phyloP scores from a whole-genome alignment of 2,797 vertebrate species.

The Dallia pectoralis region DNA sequence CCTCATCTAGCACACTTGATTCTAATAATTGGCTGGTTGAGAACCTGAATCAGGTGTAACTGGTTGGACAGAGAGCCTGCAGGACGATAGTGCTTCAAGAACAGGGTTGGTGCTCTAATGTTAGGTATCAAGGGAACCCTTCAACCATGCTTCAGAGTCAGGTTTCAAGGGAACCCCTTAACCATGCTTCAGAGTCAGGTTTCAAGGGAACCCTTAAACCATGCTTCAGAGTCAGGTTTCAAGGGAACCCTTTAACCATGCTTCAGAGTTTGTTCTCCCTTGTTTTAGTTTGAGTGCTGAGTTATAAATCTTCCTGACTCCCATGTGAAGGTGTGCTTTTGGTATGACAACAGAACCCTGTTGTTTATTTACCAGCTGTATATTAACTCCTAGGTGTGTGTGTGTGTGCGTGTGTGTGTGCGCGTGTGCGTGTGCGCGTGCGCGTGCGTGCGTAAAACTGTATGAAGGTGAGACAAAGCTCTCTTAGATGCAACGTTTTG shows the following conservation, averaged over 20 bases:
- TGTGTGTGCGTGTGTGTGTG: conserved; percentile 2
- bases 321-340: conserved; percentile 6
- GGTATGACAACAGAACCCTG: background rate
- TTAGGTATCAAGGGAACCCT: too few relatives aligned
- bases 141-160: too few relatives aligned
- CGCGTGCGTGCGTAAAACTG: background rate
- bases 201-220: too few relatives aligned
- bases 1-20: background rate
- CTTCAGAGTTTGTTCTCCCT: background rate
- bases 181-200: background rate
- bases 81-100: background rate
- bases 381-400: background rate
- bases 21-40: background rate
- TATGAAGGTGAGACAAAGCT: background rate
- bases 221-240: too few relatives aligned
- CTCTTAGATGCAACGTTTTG: background rate
- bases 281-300: conserved; percentile 14
- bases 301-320: background rate
- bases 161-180: too few relatives aligned
- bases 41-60: background rate
- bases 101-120: too few relatives aligned
- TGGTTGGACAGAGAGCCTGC: background rate
- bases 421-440: background rate
- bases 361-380: conserved; percentile 5
- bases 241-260: too few relatives aligned